A percentile compares a stretch with the other conserved stretches of the same genome.
phyloP scores from a whole-genome alignment of 2,888 invertebrate genomes.

The Tinea semifulvella region DNA sequence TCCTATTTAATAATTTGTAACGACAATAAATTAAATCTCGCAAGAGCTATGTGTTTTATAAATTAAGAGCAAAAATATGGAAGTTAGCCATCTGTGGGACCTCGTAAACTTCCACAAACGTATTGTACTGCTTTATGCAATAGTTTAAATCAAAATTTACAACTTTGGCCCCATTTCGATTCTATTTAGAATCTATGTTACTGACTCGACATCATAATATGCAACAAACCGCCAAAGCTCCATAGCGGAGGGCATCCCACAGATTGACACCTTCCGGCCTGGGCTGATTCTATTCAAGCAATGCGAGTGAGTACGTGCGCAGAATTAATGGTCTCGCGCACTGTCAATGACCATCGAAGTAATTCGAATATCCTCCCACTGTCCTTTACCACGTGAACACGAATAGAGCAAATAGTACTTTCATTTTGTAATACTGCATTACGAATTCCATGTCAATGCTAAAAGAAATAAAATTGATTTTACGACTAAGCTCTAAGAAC shows the following conservation, averaged over 20 bases:
- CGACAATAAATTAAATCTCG: neutral
- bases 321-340: conserved; percentile 14
- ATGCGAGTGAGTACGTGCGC: conserved; percentile 14
- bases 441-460: neutral
- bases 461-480: neutral
- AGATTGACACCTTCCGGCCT: conserved; percentile 18
- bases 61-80: neutral
- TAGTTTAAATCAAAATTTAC: conserved; percentile 11
- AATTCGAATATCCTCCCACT: conserved; percentile 9
- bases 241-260: neutral
- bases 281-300: conserved; percentile 12
- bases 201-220: conserved; percentile 3
- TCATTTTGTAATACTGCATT: no score
- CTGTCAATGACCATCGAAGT: conserved; percentile 13
- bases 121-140: conserved; percentile 11
- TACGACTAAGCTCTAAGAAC: neutral
- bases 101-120: conserved; percentile 2
- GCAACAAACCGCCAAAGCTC: conserved; percentile 11
- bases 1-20: neutral
- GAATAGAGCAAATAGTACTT: no score
- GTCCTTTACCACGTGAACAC: neutral
- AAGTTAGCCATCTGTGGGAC: neutral
- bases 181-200: conserved; percentile 12
- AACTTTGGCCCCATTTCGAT: conserved; percentile 11
- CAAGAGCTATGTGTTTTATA: neutral